A percentile compares a stretch with the other conserved stretches of the same genome.
These are phyloP conservation scores for Oreotrochilus melanogaster DNA, from an alignment of 2,113 vertebrate species.

Conservation along the genomic window DNA sequence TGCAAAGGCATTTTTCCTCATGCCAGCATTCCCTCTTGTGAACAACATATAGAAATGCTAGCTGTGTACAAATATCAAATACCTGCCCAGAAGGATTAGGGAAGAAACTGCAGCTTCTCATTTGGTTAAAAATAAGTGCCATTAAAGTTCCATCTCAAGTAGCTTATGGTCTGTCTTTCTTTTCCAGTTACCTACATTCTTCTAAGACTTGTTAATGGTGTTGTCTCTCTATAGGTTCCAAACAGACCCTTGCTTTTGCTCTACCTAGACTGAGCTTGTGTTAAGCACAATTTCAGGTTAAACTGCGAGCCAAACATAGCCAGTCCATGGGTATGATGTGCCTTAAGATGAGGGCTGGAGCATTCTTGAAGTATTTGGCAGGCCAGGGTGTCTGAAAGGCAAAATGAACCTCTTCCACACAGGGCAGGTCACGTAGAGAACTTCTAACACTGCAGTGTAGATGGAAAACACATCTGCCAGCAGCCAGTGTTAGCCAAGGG, in stretches of 20 bases:
- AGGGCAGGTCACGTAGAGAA: background rate
- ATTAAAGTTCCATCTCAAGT: background rate
- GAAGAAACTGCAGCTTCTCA: background rate
- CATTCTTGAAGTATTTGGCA: background rate
- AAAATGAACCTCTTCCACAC: background rate
- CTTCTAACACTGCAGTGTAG: background rate
- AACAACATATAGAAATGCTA: background rate
- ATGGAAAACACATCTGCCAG: conserved; percentile 51
- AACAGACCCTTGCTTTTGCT: background rate
- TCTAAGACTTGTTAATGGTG: accelerated
- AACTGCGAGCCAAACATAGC: background rate
- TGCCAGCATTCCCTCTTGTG: accelerated
- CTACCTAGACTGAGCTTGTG: background rate
- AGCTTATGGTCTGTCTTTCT: background rate
- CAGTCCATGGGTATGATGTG: background rate
- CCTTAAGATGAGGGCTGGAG: background rate
- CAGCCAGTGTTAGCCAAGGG: background rate
- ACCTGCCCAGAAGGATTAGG: background rate
- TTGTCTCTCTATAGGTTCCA: background rate
- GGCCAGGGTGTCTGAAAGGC: background rate
- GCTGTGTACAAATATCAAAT: background rate
- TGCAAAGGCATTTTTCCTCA: background rate
- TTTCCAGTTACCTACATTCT: background rate
- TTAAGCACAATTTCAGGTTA: background rate
- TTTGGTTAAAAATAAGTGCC: background rate